Evolutionary conservation across 2,888 invertebrate species (phyloP).

Genomic region (Drosophila tanythrix): DNA sequence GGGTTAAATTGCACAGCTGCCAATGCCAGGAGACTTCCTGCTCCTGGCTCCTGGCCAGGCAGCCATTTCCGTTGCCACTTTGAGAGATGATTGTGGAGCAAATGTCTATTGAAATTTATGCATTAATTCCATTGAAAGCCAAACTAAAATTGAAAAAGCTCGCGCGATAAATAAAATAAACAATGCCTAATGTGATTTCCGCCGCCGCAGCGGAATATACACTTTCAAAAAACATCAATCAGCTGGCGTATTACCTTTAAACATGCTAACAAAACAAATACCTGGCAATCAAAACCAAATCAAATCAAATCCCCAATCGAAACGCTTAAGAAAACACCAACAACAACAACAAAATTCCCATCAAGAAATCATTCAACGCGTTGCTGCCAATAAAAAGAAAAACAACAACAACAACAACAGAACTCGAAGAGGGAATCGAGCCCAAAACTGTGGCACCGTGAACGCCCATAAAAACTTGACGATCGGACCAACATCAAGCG

Average conservation of each 20-base stretch:
- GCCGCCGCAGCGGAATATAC: conserved; percentile 37
- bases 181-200: conserved; percentile 66
- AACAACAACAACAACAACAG: not conserved
- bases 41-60: conserved; percentile 8
- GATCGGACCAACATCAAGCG: conserved; percentile 59
- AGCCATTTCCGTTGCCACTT: conserved; percentile 63
- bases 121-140: conserved; percentile 32
- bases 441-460: conserved; percentile 29
- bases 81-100: conserved; percentile 2
- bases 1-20: conserved; percentile 59
- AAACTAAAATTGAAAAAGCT: conserved; percentile 41
- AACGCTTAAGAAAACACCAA: conserved; percentile 64
- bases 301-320: conserved; percentile 56
- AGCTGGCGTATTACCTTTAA: conserved; percentile 72
- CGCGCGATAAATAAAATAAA: conserved; percentile 58
- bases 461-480: conserved; percentile 55
- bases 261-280: conserved; percentile 79
- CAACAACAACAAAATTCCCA: conserved; percentile 35
- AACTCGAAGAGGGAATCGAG: not conserved
- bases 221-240: conserved; percentile 71
- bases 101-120: conserved; percentile 40
- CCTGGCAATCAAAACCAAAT: conserved; percentile 64
- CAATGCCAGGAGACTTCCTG: conserved; percentile 38
- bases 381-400: conserved; percentile 54
- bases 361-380: conserved; percentile 70